These are phyloP conservation scores for Drosophila neocordata DNA, from an alignment of 1,140 invertebrate genomes.

Conservation along the genomic window DNA sequence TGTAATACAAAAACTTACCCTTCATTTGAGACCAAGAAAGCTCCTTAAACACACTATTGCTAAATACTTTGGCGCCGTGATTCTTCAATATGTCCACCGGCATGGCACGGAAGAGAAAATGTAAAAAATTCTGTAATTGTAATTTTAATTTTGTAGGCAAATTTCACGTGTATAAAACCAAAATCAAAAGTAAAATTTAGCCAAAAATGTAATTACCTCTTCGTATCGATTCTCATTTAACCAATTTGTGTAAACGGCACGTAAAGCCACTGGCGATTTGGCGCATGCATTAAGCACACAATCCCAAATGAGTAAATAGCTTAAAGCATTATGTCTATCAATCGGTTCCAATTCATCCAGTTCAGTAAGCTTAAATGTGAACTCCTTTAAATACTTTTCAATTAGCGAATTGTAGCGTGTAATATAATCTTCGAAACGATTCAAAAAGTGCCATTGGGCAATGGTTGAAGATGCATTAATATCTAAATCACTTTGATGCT, in stretches of 20 bases:
- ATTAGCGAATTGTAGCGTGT: slow-evolving; percentile 63
- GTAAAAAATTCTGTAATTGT: slow-evolving; percentile 68
- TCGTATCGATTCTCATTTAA: slow-evolving; percentile 84
- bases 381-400: slow-evolving; percentile 67
- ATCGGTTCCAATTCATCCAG: slow-evolving; percentile 67
- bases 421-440: slow-evolving; percentile 85
- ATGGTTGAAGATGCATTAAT: slow-evolving; percentile 37
- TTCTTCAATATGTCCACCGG: slow-evolving; percentile 80
- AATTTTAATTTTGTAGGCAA: slow-evolving; percentile 24
- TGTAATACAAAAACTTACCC: slow-evolving; percentile 50
- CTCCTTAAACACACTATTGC: slow-evolving; percentile 66
- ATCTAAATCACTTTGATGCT: slow-evolving; percentile 49
- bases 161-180: slow-evolving; percentile 41
- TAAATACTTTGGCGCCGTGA: slow-evolving; percentile 70
- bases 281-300: slow-evolving; percentile 88
- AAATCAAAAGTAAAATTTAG: slow-evolving; percentile 52
- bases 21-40: slow-evolving; percentile 68
- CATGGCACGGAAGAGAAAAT: slow-evolving; percentile 80
- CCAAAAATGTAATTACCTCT: slow-evolving; percentile 45
- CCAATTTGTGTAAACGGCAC: slow-evolving; percentile 88
- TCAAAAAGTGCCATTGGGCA: slow-evolving; percentile 81
- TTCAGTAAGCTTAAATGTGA: slow-evolving; percentile 77
- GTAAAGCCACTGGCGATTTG: slow-evolving; percentile 86
- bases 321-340: slow-evolving; percentile 55
- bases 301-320: slow-evolving; percentile 90